Conservation (phyloP, 2,113 vertebrate genomes). For the Laticauda laticaudata region DNA sequence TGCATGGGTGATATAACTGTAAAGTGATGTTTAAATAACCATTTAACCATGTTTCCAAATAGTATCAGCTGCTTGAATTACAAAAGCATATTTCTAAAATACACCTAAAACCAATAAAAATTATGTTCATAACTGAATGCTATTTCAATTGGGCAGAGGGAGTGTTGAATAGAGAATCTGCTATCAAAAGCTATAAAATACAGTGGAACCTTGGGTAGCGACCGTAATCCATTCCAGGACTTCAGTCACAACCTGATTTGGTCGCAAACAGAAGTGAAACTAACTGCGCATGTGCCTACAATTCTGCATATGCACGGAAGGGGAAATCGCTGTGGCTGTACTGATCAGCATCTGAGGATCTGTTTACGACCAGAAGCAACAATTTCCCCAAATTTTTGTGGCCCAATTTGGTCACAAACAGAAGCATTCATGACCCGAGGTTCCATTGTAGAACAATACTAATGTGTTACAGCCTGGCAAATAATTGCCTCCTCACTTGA, state of each 20-base stretch:
- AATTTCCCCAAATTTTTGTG: no score
- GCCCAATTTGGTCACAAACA: no score
- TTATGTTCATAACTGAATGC: background rate
- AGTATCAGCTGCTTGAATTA: background rate
- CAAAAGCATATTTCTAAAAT: background rate
- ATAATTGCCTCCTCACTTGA: background rate
- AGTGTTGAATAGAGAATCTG: background rate
- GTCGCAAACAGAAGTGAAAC: no score
- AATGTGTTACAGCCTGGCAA: background rate
- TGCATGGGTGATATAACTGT: background rate
- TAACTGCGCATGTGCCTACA: no score
- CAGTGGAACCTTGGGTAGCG: no score
- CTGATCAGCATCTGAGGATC: no score
- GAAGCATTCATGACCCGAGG: no score
- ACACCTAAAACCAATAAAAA: background rate
- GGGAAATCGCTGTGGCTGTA: no score
- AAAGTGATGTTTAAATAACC: background rate
- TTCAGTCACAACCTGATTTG: no score
- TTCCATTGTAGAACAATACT: background rate
- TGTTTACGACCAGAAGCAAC: no score
- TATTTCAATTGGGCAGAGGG: background rate
- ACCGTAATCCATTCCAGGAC: no score
- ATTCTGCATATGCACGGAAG: no score
- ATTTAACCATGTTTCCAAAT: background rate
- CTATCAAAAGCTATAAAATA: background rate